Conservation (phyloP, 1,140 invertebrate genomes). For the Ceratina japonica region DNA sequence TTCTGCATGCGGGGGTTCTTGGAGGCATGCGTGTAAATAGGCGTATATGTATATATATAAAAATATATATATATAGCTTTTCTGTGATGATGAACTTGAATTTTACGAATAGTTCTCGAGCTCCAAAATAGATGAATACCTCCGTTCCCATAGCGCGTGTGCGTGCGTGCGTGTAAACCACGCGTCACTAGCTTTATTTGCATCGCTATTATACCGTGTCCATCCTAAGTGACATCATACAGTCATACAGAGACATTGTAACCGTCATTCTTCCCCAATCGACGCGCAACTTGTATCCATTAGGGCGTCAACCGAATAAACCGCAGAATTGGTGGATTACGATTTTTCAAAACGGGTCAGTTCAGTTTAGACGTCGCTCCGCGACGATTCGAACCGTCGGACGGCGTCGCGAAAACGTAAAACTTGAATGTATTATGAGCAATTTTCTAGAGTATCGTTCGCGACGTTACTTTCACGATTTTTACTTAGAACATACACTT, state of each 20-base stretch:
- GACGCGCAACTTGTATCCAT: neutral
- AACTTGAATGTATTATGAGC: neutral
- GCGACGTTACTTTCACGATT: slow-evolving; percentile 17
- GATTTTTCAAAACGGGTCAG: neutral
- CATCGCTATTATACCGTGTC: slow-evolving; percentile 19
- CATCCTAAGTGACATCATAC: slow-evolving; percentile 6
- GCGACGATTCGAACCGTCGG: too few relatives aligned
- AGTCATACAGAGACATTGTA: slow-evolving; percentile 23
- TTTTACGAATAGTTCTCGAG: slow-evolving; percentile 55
- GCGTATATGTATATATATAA: slow-evolving; percentile 22
- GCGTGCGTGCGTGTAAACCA: slow-evolving; percentile 36
- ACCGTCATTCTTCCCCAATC: slow-evolving; percentile 14
- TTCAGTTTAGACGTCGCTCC: too few relatives aligned
- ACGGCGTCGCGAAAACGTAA: too few relatives aligned
- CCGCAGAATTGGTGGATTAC: neutral
- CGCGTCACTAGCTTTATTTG: slow-evolving; percentile 26
- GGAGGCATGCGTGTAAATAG: slow-evolving; percentile 30
- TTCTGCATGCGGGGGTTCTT: slow-evolving; percentile 1
- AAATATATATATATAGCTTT: slow-evolving; percentile 58
- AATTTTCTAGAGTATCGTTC: slow-evolving; percentile 18
- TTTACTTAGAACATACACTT: slow-evolving; percentile 33
- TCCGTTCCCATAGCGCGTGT: slow-evolving; percentile 51
- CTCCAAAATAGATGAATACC: slow-evolving; percentile 54
- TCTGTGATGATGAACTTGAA: slow-evolving; percentile 69
- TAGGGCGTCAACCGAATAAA: neutral